Evolutionary conservation across 2,113 vertebrate genomes (phyloP).

Genomic region (Oxyura jamaicensis): DNA sequence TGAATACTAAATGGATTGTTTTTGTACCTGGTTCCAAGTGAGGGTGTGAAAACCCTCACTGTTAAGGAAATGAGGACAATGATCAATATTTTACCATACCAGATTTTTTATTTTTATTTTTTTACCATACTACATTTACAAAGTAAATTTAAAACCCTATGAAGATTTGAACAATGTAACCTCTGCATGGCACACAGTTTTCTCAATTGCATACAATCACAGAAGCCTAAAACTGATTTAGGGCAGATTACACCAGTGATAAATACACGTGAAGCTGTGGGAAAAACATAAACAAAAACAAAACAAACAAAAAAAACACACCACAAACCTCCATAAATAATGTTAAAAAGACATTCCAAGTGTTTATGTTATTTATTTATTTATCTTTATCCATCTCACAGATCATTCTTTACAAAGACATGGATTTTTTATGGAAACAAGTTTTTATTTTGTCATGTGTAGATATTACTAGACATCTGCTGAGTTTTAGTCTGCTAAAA

Average conservation of each 20-base stretch:
- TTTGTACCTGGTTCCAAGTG: not conserved
- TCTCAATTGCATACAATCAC: not conserved
- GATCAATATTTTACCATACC: not conserved
- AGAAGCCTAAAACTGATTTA: not conserved
- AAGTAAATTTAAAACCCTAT: not conserved
- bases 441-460: not conserved
- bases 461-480: not conserved
- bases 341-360: not conserved
- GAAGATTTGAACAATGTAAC: not conserved
- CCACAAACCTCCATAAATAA: not conserved
- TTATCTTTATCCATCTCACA: not conserved
- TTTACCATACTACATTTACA: not conserved
- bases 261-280: not conserved
- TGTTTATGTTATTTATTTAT: not conserved
- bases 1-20: not conserved
- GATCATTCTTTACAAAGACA: not conserved
- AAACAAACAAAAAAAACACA: too few species aligned
- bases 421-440: not conserved
- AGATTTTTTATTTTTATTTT: not conserved
- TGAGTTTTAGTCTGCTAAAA: not conserved
- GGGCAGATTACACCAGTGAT: not conserved
- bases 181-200: not conserved
- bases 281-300: not conserved
- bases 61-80: not conserved
- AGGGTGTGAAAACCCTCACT: not conserved